Base-by-base conservation (phyloP, 2,113 vertebrate species). In the Carettochelys insculpta region DNA sequence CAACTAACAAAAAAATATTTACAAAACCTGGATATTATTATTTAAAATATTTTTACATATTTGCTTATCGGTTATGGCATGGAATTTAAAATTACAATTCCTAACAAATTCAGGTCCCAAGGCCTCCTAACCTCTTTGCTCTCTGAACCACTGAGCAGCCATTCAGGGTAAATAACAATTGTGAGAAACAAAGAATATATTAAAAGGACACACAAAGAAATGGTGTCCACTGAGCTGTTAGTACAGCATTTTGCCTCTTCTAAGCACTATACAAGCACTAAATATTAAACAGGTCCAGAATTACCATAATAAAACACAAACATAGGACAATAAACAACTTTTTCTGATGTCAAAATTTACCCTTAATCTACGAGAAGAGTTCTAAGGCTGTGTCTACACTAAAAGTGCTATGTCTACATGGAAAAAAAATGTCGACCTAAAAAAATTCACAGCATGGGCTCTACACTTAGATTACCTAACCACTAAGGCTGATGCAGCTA, bases 51-150 rank as follows among this genome's bases (percentile, higher is more conserved):
- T 85, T 73, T 85, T 51, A 34, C 34, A 61, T 13, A 81, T 45
- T 31, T 89, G 12, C 0, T 79, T 43, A 50, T 27, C 53, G 80
- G 11, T 50, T 53, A 77, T 5, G 43, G 31, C 6, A 52, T 2
- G 29, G 11, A 1, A 19, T 0, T 6, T n/a, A 73, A 82, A 24
- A 34, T 2, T 50, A 50, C 48, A 2, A 7, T 24, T 13, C 45
- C 54, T 24, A 5, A 3, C 48, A 50, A 82, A 53, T 1, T 24
- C 65, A 45, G n/a, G 16, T 76, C 22, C 50, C n/a, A 31, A 51
- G 22, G 10, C 8, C 82, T n/a, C 4, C 16, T 34, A 11, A 1
- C 11, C 51, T 38, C 3, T 5, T 1, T 65, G 77, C 38, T 14
- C 24, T 13, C 5, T 3, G n/a, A 47, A 3, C 65, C 11, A 43